A percentile compares a stretch with the other conserved stretches of the same genome.
Evolutionary conservation across 2,888 invertebrate genomes (phyloP).

Genomic region (Tetragonula carbonaria): DNA sequence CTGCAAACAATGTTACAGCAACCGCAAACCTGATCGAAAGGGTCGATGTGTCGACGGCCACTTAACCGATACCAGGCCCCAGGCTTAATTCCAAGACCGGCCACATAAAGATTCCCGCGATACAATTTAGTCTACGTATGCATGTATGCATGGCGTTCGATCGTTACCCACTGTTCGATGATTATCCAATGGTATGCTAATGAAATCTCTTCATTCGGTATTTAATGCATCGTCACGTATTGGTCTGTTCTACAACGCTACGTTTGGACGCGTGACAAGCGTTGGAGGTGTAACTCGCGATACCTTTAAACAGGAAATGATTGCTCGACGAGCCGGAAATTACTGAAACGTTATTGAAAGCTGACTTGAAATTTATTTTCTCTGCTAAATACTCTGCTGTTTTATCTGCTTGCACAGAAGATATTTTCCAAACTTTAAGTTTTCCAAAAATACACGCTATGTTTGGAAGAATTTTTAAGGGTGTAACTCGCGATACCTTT

Average conservation of each 20-base stretch:
- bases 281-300: neutral
- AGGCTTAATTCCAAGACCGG: conserved; percentile 34
- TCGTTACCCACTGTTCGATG: neutral
- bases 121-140: neutral
- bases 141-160: neutral
- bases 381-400: too few relatives aligned
- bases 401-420: too few relatives aligned
- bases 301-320: neutral
- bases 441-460: too few relatives aligned
- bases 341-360: too few relatives aligned
- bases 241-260: neutral
- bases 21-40: conserved; percentile 65
- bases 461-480: too few relatives aligned
- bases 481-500: neutral
- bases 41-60: conserved; percentile 33
- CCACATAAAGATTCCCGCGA: conserved; percentile 8
- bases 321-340: neutral
- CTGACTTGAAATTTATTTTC: too few relatives aligned
- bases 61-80: conserved; percentile 31
- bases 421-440: too few relatives aligned
- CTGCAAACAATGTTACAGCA: conserved; percentile 65
- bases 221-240: neutral
- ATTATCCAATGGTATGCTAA: neutral
- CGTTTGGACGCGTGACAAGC: neutral
- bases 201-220: neutral